Conservation (phyloP, 2,113 vertebrate genomes). For the Heliornis fulica region DNA sequence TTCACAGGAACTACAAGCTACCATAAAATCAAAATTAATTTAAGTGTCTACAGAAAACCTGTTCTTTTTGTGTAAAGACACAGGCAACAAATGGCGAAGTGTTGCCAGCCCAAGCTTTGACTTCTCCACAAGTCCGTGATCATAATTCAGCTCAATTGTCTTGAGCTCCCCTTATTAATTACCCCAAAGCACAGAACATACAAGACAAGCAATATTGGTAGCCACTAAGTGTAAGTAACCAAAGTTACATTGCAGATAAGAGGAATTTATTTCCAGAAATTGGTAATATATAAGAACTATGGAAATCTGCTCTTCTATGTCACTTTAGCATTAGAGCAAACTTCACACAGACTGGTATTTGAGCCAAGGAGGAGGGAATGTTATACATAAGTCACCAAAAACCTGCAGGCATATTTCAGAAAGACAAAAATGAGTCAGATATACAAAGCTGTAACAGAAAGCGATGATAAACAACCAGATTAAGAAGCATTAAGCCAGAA, state of each 20-base stretch:
- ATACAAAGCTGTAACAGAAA: constrained; percentile 42
- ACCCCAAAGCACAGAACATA: background rate
- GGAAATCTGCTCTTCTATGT: background rate
- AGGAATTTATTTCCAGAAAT: background rate
- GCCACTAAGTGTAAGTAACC: no score
- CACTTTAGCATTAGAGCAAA: background rate
- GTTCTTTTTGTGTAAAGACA: background rate
- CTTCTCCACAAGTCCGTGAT: background rate
- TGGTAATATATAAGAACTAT: background rate
- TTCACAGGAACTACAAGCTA: background rate
- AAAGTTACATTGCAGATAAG: background rate
- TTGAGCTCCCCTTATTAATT: background rate
- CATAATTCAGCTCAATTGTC: background rate
- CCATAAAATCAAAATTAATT: background rate
- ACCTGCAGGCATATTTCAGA: constrained; percentile 50
- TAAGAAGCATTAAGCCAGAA: background rate
- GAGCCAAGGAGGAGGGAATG: background rate
- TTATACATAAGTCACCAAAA: constrained; percentile 21
- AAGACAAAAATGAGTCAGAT: constrained; percentile 52
- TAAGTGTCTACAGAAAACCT: background rate
- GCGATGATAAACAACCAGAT: background rate
- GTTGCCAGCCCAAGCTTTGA: background rate
- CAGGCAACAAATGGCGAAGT: background rate
- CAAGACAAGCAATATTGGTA: background rate
- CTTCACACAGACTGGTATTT: background rate